Conservation (phyloP, 2,888 invertebrate species). For the Aelia acuminata region DNA sequence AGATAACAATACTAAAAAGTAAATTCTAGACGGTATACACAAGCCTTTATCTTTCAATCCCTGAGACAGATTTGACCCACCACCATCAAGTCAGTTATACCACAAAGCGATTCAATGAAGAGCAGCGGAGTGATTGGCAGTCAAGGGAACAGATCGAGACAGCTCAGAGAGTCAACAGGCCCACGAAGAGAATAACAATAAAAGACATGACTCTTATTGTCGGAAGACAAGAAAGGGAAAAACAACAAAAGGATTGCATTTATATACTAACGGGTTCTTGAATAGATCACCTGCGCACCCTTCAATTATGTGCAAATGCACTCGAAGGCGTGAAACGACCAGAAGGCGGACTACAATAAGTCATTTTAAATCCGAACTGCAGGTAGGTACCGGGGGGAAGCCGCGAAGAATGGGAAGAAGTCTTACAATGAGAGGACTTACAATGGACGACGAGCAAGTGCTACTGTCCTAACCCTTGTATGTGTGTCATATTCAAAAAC, state of each 20-base stretch:
- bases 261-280: slow-evolving; percentile 14
- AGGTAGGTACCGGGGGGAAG: slow-evolving; percentile 19
- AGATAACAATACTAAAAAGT: too few species aligned
- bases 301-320: slow-evolving; percentile 46
- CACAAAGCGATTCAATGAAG: not conserved
- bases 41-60: not conserved
- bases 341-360: slow-evolving; percentile 39
- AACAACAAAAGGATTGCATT: slow-evolving; percentile 43
- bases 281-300: slow-evolving; percentile 42
- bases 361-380: slow-evolving; percentile 45
- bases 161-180: not conserved
- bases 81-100: not conserved
- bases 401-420: slow-evolving; percentile 43
- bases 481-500: slow-evolving; percentile 49
- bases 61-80: not conserved
- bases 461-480: slow-evolving; percentile 48
- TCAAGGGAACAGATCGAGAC: not conserved
- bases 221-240: slow-evolving; percentile 25
- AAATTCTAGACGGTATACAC: not conserved
- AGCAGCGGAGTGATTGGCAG: not conserved
- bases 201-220: slow-evolving; percentile 20
- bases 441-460: slow-evolving; percentile 43
- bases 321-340: slow-evolving; percentile 44
- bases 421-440: slow-evolving; percentile 39
- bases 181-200: slow-evolving; percentile 5